These are phyloP conservation scores for Sinocyclocheilus maitianheensis DNA, from an alignment of 2,113 vertebrate genomes.

Conservation along the genomic window DNA sequence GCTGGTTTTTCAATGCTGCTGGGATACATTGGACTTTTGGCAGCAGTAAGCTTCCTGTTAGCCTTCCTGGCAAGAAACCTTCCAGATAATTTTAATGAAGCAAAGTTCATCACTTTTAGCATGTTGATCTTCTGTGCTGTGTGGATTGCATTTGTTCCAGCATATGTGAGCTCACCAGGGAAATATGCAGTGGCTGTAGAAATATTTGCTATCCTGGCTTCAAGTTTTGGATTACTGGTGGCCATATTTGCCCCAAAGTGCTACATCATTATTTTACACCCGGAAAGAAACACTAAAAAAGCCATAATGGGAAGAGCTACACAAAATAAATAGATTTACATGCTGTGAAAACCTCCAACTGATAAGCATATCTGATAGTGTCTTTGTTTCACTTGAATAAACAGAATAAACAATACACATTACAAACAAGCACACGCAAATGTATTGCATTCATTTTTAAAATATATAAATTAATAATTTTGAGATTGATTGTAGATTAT, in stretches of 20 bases:
- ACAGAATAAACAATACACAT: not conserved
- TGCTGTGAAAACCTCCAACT: too few species aligned
- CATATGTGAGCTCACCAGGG: not conserved
- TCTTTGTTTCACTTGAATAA: conserved; percentile 2
- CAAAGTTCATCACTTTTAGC: conserved; percentile 71
- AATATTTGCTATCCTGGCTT: not conserved
- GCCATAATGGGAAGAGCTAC: conserved; percentile 57
- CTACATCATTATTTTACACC: not conserved
- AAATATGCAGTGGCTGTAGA: not conserved
- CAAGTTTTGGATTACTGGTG: conserved; percentile 66
- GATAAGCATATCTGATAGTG: not conserved
- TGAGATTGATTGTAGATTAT: too few species aligned
- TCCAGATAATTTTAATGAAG: conserved; percentile 59
- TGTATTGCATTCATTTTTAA: too few species aligned
- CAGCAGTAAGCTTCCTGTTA: conserved; percentile 68
- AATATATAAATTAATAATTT: too few species aligned
- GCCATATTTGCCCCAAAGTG: conserved; percentile 65
- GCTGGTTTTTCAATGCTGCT: not conserved
- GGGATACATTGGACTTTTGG: conserved; percentile 44
- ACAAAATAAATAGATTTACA: not conserved
- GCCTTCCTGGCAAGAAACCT: conserved; percentile 39
- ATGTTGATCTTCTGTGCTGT: conserved; percentile 65
- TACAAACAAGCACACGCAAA: not conserved
- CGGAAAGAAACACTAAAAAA: conserved; percentile 69
- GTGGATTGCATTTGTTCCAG: not conserved